Evolutionary conservation across 2,797 vertebrate species (phyloP), one percentile per base, ranked within the genome.

Genomic region (Ptychadena robeensis): DNA sequence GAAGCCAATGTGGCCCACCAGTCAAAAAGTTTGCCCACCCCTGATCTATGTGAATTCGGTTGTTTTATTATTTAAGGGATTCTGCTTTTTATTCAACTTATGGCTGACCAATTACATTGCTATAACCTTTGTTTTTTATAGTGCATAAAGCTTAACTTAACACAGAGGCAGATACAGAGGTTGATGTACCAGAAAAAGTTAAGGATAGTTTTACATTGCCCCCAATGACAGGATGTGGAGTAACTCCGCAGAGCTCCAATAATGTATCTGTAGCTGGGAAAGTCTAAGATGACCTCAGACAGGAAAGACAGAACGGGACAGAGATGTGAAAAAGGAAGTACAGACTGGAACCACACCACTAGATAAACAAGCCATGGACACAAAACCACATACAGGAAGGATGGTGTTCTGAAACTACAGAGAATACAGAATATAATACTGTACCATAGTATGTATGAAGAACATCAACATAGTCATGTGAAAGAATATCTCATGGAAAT

Each of bases 321-420:
- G 61, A 61, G 73, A 32, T 18, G 27, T 7, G 35, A 28, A 65
- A 35, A 38, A 40, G 75, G 75, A 78, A 67, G 75, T 40, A 35
- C 64, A 78, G 75, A 64, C 44, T 32, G 44, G n/a, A 34, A 25
- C 59, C 25, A 15, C 35, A 65, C 27, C 15, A 76, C 6, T 18
- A 65, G 73, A 31, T 65, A 48, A 77, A 59, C 57, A 63, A 30
- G 34, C 14, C 25, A 30, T 73, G 25, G 30, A n/a, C 40, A 81
- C 32, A 37, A 61, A 35, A 48, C 71, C 28, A 73, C 30, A 57
- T 18, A 27, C 25, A 37, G 76, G 76, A 71, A 77, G 74, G 71
- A 30, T 66, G 63, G 30, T 40, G 63, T 28, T 38, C 32, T 30
- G 35, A 7, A 61, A 34, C 61, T 32, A 73, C 22, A n/a, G n/a